A percentile compares a stretch with the other conserved stretches of the same genome.
Conservation (phyloP, 35 echinoderm and acorn worm species). For the Lytechinus variegatus region DNA sequence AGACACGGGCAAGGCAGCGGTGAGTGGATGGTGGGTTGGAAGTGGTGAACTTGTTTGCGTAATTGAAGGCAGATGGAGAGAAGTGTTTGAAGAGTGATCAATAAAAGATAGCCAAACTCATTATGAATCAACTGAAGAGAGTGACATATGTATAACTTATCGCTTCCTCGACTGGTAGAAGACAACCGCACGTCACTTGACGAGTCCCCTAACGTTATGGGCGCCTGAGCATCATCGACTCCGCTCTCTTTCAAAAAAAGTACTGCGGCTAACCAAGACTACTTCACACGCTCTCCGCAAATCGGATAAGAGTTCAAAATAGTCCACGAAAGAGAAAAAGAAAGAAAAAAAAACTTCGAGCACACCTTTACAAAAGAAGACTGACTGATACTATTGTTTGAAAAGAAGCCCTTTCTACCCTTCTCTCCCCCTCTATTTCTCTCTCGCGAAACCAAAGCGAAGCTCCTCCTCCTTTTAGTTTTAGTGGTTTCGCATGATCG, state of each 20-base stretch:
- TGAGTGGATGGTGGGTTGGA: background rate
- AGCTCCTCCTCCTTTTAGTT: background rate
- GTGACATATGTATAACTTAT: background rate
- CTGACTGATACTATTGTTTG: background rate
- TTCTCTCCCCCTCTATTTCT: background rate
- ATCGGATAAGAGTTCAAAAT: background rate
- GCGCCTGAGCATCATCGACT: background rate
- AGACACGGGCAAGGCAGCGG: background rate
- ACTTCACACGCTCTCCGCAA: background rate
- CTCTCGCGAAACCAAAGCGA: background rate
- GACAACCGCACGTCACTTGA: background rate
- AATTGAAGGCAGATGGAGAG: background rate
- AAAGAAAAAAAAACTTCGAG: background rate
- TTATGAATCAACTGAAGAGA: background rate
- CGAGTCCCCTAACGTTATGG: background rate
- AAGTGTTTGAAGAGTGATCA: background rate
- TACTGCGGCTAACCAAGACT: background rate
- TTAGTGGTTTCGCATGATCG: background rate
- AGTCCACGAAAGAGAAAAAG: background rate
- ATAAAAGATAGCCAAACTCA: background rate
- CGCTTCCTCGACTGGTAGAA: background rate
- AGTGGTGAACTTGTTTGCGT: background rate
- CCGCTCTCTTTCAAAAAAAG: background rate
- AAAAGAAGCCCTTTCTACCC: background rate
- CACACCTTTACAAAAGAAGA: background rate